These are phyloP conservation scores for Limnodromus scolopaceus DNA, from an alignment of 2,797 vertebrate species.

Conservation along the genomic window DNA sequence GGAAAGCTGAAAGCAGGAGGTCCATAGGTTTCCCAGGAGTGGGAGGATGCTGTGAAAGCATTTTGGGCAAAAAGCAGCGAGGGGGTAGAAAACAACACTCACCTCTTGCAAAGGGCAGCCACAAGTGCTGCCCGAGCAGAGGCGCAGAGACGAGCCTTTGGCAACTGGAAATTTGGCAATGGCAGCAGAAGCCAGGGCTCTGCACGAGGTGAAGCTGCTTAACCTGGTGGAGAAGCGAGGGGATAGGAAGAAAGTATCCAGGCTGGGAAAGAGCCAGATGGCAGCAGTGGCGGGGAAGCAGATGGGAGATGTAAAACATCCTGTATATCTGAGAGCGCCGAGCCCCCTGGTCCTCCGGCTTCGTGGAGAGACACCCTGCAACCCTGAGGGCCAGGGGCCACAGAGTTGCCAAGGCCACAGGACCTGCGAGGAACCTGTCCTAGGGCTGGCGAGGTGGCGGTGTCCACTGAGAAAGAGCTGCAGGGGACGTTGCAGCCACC, in stretches of 20 bases:
- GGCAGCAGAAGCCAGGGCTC: background rate
- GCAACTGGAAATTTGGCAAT: fast-evolving
- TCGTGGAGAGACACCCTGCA: background rate
- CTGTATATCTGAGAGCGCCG: fast-evolving
- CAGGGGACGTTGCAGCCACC: background rate
- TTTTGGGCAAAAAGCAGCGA: background rate
- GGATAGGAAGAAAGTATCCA: background rate
- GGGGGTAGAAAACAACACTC: background rate
- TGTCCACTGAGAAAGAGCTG: background rate
- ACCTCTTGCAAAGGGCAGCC: background rate
- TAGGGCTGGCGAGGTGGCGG: background rate
- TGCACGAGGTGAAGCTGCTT: fast-evolving
- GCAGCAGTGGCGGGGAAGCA: background rate
- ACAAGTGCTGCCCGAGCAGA: fast-evolving
- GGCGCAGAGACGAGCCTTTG: fast-evolving
- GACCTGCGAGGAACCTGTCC: fast-evolving
- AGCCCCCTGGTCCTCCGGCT: background rate
- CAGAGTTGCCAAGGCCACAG: background rate
- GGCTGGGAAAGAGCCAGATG: conserved; percentile 2
- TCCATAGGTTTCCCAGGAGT: fast-evolving
- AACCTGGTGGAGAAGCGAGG: background rate
- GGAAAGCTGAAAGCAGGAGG: background rate
- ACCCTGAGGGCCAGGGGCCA: fast-evolving
- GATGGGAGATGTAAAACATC: background rate
- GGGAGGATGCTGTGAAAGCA: background rate